These are phyloP conservation scores for Dryadula phaetusa DNA, from an alignment of 2,888 invertebrate genomes.

Conservation along the genomic window DNA sequence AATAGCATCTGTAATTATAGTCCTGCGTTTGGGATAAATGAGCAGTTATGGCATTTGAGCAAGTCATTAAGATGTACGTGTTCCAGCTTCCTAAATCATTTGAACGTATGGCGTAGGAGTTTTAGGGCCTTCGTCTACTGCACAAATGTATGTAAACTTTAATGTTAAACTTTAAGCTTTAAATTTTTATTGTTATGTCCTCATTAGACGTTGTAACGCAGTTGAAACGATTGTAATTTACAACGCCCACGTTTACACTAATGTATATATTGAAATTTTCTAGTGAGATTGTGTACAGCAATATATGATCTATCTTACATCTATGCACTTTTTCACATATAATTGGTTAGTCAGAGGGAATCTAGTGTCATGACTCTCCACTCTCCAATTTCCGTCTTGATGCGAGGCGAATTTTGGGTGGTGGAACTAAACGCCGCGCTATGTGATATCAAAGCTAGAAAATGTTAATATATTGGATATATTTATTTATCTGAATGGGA, in stretches of 20 bases:
- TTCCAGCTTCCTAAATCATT: conserved; percentile 41
- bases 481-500: no score
- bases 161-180: background rate
- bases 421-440: no score
- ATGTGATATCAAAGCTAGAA: no score
- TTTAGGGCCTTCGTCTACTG: conserved; percentile 24
- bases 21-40: conserved; percentile 17
- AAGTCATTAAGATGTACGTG: conserved; percentile 38
- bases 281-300: no score
- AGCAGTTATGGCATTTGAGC: conserved; percentile 26
- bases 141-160: background rate
- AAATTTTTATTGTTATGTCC: background rate
- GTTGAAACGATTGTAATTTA: background rate
- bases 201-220: background rate
- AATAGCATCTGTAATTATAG: conserved; percentile 16
- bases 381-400: no score
- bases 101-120: conserved; percentile 26
- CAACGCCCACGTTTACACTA: background rate
- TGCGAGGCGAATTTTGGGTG: no score
- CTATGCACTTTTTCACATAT: no score
- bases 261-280: no score
- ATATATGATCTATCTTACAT: no score
- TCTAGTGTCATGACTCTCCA: no score
- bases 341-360: no score
- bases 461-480: no score